These are phyloP conservation scores for Lochmaea crataegi DNA, from an alignment of 2,888 invertebrate species.

Conservation along the genomic window DNA sequence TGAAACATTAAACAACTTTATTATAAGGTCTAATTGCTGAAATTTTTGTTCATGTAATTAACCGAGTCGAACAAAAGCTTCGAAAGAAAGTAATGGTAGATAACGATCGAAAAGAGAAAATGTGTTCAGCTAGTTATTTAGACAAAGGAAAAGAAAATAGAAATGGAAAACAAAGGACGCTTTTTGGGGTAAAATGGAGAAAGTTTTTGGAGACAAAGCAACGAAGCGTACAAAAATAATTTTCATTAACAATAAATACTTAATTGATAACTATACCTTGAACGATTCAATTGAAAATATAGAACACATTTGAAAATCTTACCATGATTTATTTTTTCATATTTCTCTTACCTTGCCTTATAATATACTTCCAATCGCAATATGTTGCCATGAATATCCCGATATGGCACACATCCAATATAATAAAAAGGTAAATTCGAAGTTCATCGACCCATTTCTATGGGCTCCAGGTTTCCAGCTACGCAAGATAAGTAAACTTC, in stretches of 20 bases:
- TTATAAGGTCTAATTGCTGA: slow-evolving; percentile 5
- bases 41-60: slow-evolving; percentile 29
- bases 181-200: neutral
- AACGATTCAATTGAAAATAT: no score
- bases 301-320: no score
- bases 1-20: neutral
- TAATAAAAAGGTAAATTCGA: slow-evolving; percentile 7
- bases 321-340: neutral
- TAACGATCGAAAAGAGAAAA: slow-evolving; percentile 33
- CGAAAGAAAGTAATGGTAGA: slow-evolving; percentile 20
- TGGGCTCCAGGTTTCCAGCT: neutral
- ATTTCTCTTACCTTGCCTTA: neutral
- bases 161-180: slow-evolving; percentile 16
- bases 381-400: slow-evolving; percentile 8
- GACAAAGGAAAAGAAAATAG: slow-evolving; percentile 35
- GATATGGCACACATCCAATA: slow-evolving; percentile 9
- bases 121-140: slow-evolving; percentile 37
- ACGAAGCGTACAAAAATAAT: neutral
- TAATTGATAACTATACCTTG: no score
- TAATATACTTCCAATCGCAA: neutral
- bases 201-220: neutral
- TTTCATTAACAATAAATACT: neutral
- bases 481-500: slow-evolving; percentile 3
- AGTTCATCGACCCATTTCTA: slow-evolving; percentile 8
- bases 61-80: slow-evolving; percentile 22